Conservation (phyloP, 2,113 vertebrate species). For the Colaptes auratus region DNA sequence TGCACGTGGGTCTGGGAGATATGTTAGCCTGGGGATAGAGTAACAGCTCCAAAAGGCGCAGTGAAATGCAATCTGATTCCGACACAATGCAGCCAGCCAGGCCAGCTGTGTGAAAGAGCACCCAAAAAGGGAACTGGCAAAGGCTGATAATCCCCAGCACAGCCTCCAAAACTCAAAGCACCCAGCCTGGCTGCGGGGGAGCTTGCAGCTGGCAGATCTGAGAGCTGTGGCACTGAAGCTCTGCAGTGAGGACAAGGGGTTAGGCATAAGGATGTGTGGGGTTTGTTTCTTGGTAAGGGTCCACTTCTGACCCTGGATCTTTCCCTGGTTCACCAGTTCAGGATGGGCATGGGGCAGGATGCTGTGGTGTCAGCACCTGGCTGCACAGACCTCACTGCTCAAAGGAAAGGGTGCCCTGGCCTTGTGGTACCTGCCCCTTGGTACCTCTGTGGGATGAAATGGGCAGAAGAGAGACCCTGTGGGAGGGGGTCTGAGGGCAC, state of each 20-base stretch:
- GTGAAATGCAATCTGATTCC: constrained; percentile 9
- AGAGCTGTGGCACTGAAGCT: neutral
- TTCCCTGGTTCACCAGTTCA: neutral
- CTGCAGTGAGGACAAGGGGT: neutral
- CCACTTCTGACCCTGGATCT: neutral
- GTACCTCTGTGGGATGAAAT: neutral
- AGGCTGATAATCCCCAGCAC: neutral
- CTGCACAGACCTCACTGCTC: neutral
- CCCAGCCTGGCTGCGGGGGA: neutral
- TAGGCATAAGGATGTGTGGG: neutral
- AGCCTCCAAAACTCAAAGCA: constrained; percentile 12
- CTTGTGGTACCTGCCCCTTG: rapidly evolving
- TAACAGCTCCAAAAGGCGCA: constrained; percentile 14
- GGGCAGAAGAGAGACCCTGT: neutral
- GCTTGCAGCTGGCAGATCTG: neutral
- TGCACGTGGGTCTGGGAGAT: neutral
- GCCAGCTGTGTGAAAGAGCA: neutral
- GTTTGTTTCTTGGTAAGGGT: neutral
- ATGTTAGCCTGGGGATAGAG: constrained; percentile 23
- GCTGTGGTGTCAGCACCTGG: rapidly evolving
- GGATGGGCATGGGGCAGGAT: rapidly evolving
- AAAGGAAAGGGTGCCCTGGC: neutral
- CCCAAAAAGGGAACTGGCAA: constrained; percentile 22
- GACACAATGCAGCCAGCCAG: neutral
- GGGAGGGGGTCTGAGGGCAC: neutral